Conservation (phyloP, 2,113 vertebrate genomes). For the Platichthys stellatus region DNA sequence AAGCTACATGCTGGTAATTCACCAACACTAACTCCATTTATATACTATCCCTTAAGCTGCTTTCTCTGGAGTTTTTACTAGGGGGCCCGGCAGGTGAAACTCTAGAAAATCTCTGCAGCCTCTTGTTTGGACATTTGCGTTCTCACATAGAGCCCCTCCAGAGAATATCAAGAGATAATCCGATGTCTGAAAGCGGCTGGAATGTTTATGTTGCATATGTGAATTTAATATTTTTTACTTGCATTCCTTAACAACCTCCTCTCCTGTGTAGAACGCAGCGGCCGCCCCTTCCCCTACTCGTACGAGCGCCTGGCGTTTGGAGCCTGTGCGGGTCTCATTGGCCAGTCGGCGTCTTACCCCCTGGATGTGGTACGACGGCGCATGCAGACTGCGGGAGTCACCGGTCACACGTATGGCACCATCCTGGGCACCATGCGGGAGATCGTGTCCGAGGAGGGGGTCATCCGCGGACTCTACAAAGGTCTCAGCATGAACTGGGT, state of each 20-base stretch:
- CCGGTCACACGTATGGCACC: constrained; percentile 87
- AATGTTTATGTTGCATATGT: neutral
- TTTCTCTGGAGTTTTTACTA: too few species aligned
- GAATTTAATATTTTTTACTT: neutral
- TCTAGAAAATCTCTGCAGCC: too few species aligned
- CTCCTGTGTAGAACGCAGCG: constrained; percentile 85
- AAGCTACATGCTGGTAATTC: constrained; percentile 90
- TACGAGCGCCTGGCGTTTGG: constrained; percentile 92
- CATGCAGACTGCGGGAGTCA: constrained; percentile 96
- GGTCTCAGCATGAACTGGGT: constrained; percentile 99
- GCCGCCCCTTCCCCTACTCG: constrained; percentile 86
- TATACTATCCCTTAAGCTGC: neutral
- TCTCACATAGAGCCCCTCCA: too few species aligned
- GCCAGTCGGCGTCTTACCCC: constrained; percentile 96
- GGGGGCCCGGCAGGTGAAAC: too few species aligned
- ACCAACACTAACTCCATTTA: neutral
- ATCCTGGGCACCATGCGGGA: constrained; percentile 89
- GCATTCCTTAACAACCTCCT: neutral
- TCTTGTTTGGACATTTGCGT: too few species aligned
- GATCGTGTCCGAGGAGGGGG: constrained; percentile 90
- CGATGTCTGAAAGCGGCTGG: too few species aligned
- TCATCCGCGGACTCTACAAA: constrained; percentile 92
- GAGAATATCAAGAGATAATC: too few species aligned
- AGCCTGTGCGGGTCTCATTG: constrained; percentile 92
- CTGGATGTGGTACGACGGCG: constrained; percentile 96